A percentile compares a stretch with the other conserved stretches of the same genome.
Conservation (phyloP, 2,888 invertebrate genomes). For the Trachelus troglodyta region DNA sequence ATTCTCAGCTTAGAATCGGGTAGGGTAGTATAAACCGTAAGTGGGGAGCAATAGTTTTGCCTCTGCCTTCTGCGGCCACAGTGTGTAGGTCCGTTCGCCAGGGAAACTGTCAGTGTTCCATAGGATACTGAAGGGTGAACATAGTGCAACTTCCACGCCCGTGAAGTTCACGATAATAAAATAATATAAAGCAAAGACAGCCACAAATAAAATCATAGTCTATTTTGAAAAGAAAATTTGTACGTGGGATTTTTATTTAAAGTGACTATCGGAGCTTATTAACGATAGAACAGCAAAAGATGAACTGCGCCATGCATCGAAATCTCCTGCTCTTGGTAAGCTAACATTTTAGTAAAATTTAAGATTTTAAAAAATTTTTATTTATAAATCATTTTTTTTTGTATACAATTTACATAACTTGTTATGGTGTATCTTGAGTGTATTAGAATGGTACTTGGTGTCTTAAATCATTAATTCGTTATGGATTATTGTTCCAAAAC, state of each 20-base stretch:
- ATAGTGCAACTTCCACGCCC: neutral
- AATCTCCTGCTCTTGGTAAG: neutral
- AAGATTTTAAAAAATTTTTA: neutral
- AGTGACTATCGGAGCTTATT: neutral
- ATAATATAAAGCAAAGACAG: neutral
- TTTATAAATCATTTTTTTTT: neutral
- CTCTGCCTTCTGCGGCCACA: constrained; percentile 14
- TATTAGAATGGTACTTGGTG: neutral
- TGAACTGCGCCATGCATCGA: neutral
- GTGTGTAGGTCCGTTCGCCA: constrained; percentile 22
- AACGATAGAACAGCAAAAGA: neutral
- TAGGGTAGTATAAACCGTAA: constrained; percentile 5
- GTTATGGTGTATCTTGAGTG: neutral
- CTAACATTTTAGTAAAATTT: neutral
- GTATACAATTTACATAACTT: neutral
- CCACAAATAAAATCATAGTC: neutral
- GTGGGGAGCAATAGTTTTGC: constrained; percentile 12
- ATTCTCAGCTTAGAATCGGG: neutral
- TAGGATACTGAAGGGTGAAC: constrained; percentile 19
- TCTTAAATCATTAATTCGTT: neutral
- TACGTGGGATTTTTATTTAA: neutral
- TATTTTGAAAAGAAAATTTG: neutral
- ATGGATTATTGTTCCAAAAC: neutral
- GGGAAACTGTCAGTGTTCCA: constrained; percentile 14
- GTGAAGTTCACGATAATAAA: neutral